phyloP scores from a whole-genome alignment of 2,888 invertebrate species.

The Apomyelois bistriatella region DNA sequence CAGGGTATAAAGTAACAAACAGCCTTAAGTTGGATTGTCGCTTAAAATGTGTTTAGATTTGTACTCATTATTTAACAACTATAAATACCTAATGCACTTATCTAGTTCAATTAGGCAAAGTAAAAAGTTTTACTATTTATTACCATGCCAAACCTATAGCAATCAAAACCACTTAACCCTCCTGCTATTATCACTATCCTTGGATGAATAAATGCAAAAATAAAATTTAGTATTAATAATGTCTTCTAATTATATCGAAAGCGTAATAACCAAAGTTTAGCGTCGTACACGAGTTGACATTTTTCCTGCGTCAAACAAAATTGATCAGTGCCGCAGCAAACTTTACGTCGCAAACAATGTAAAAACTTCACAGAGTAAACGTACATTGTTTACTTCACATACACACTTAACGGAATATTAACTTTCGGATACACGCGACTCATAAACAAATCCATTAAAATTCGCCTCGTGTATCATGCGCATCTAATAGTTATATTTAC shows the following conservation, averaged over 20 bases:
- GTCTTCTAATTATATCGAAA: neutral
- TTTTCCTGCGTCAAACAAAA: slow-evolving; percentile 51
- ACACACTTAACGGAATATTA: slow-evolving; percentile 29
- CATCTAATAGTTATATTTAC: slow-evolving; percentile 69
- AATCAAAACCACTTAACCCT: too few species aligned
- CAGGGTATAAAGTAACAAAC: too few species aligned
- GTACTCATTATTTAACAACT: too few species aligned
- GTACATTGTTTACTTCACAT: slow-evolving; percentile 32
- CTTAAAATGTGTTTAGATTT: too few species aligned
- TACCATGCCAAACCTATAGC: too few species aligned
- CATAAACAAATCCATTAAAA: slow-evolving; percentile 60
- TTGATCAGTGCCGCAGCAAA: slow-evolving; percentile 53
- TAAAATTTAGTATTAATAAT: neutral
- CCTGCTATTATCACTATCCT: too few species aligned
- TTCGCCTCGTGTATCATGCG: slow-evolving; percentile 62
- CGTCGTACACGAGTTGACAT: neutral
- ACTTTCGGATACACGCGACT: slow-evolving; percentile 36
- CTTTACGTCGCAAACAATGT: slow-evolving; percentile 48
- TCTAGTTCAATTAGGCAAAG: too few species aligned
- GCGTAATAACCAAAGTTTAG: neutral
- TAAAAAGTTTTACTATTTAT: too few species aligned
- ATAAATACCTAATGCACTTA: too few species aligned
- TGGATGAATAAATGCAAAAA: too few species aligned
- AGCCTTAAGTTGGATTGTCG: too few species aligned
- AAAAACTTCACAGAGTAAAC: slow-evolving; percentile 37